Conservation (phyloP, 2,113 vertebrate genomes). For the Xyrauchen texanus region DNA sequence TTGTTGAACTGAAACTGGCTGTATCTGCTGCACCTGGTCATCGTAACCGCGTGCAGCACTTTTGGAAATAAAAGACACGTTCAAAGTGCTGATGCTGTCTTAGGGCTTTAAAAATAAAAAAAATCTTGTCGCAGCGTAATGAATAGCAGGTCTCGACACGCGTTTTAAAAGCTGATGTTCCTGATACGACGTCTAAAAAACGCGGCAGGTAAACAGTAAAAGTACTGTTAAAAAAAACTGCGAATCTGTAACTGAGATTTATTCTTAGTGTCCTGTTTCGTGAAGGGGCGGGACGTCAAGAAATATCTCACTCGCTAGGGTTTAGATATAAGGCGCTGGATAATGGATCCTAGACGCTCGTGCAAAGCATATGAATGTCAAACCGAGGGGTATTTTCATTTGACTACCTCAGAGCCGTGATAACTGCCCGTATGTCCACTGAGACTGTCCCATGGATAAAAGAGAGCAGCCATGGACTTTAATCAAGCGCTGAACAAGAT, state of each 20-base stretch:
- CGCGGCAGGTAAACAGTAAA: too few relatives aligned
- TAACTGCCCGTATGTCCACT: neutral
- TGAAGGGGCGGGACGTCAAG: conserved; percentile 12
- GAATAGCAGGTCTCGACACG: too few relatives aligned
- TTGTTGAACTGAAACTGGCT: neutral
- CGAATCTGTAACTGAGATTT: neutral
- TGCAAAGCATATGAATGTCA: neutral
- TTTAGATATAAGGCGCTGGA: neutral
- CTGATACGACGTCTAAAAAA: too few relatives aligned
- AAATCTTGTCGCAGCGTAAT: too few relatives aligned
- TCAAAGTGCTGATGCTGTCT: too few relatives aligned
- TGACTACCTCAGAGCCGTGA: neutral
- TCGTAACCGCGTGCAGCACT: neutral
- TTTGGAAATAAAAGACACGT: neutral
- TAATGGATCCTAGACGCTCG: neutral
- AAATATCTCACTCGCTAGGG: conserved; percentile 2
- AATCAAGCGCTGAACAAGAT: conserved; percentile 16
- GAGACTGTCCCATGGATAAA: neutral
- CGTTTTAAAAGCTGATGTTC: too few relatives aligned
- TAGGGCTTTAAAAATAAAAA: too few relatives aligned
- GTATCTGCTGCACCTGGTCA: neutral
- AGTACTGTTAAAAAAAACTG: too few relatives aligned
- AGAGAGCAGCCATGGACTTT: conserved; percentile 26
- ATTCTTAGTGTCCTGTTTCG: neutral
- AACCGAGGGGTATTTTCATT: neutral